Percentiles rank a stretch among this genome's conserved stretches.
Evolutionary conservation across 2,888 invertebrate genomes (phyloP).

Genomic region (Acronicta leporina): DNA sequence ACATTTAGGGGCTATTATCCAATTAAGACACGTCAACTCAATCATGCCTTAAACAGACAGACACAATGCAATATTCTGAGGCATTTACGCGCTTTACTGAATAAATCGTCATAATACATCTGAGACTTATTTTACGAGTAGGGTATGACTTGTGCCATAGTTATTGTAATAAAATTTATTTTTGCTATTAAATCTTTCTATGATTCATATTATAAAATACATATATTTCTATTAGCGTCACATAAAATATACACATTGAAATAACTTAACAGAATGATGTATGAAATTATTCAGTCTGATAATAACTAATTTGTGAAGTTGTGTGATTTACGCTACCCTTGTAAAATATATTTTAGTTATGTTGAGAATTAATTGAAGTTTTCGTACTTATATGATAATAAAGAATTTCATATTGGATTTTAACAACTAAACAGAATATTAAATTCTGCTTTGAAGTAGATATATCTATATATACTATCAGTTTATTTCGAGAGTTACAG

Average conservation of each 20-base stretch:
- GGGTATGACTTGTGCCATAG: not conserved
- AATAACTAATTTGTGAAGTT: constrained; percentile 2
- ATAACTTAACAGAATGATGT: not conserved
- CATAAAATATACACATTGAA: not conserved
- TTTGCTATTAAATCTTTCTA: not conserved
- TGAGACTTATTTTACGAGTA: too few relatives aligned
- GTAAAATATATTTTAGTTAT: not conserved
- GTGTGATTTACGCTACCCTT: not conserved
- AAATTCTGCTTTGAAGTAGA: too few relatives aligned
- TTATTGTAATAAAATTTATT: not conserved
- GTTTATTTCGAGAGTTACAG: too few relatives aligned
- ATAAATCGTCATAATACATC: too few relatives aligned
- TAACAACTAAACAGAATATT: not conserved
- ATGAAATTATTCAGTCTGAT: constrained; percentile 9
- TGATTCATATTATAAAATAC: constrained; percentile 4
- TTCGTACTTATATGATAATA: not conserved
- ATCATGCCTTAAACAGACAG: too few relatives aligned
- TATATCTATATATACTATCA: too few relatives aligned
- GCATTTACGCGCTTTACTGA: too few relatives aligned
- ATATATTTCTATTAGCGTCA: not conserved
- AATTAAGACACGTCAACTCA: too few relatives aligned
- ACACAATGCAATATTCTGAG: too few relatives aligned
- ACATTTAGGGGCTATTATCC: too few relatives aligned
- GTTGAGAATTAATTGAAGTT: constrained; percentile 8
- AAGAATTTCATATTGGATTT: not conserved